These are phyloP conservation scores for Tanypteryx hageni DNA, from an alignment of 2,888 invertebrate species.

Conservation along the genomic window DNA sequence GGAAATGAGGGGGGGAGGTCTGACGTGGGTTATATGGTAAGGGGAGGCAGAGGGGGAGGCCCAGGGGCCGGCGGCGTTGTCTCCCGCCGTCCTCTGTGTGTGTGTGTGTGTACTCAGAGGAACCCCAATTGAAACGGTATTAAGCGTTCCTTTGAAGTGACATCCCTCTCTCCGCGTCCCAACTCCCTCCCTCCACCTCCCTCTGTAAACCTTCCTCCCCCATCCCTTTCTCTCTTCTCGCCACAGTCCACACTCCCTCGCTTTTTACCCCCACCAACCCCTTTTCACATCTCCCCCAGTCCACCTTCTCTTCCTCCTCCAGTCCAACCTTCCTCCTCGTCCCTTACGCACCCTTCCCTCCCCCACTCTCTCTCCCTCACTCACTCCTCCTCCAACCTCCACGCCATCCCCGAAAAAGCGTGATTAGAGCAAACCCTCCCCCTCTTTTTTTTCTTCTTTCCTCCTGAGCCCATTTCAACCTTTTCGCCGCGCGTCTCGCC, in stretches of 20 bases:
- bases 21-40: not conserved
- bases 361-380: not conserved
- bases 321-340: not conserved
- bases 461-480: conserved; percentile 6
- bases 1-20: not conserved
- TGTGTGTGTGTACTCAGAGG: conserved; percentile 28
- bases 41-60: not conserved
- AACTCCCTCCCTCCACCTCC: not conserved
- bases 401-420: conserved; percentile 4
- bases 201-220: not conserved
- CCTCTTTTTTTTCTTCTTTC: not conserved
- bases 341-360: not conserved
- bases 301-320: not conserved
- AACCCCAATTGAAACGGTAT: conserved; percentile 48
- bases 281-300: not conserved
- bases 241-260: not conserved
- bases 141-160: conserved; percentile 40
- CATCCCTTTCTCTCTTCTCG: not conserved
- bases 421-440: conserved; percentile 15
- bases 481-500: not conserved
- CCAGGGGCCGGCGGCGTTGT: not conserved
- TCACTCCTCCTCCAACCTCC: not conserved
- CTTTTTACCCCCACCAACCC: not conserved
- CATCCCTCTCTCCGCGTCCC: not conserved
- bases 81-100: conserved; percentile 17